A percentile compares a stretch with the other conserved stretches of the same genome.
phyloP scores from a whole-genome alignment of 2,888 invertebrate genomes.

The Pammene aurita region DNA sequence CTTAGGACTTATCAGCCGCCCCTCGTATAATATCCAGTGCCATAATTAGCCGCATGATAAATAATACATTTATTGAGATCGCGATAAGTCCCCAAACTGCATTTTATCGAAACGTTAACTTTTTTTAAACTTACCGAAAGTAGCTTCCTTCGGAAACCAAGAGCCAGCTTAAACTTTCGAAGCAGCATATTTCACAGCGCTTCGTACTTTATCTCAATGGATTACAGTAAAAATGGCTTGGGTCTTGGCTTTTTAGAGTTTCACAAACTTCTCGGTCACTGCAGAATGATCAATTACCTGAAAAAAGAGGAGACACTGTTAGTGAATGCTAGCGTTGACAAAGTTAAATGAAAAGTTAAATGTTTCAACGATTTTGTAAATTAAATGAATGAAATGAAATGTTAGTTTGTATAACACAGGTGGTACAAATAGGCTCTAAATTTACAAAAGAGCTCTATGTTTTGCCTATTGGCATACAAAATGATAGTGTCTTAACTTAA shows the following conservation, averaged over 20 bases:
- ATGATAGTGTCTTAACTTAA: too few species aligned
- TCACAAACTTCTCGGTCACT: constrained; percentile 18
- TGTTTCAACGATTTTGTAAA: too few species aligned
- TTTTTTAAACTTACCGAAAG: constrained; percentile 35
- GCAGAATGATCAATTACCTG: constrained; percentile 37
- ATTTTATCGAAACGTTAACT: constrained; percentile 19
- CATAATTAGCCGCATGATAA: background rate
- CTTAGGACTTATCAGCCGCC: too few species aligned
- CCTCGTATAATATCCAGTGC: background rate
- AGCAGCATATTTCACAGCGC: background rate
- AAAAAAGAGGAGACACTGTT: constrained; percentile 18
- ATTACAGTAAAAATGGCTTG: constrained; percentile 30
- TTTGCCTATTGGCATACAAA: too few species aligned
- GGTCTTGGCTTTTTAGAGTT: constrained; percentile 4
- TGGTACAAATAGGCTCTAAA: too few species aligned
- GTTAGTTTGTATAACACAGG: too few species aligned
- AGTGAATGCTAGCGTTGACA: background rate
- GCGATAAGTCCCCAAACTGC: background rate
- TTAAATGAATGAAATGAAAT: too few species aligned
- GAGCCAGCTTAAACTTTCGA: constrained; percentile 29
- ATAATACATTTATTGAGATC: background rate
- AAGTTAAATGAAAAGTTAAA: background rate
- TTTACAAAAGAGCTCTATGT: too few species aligned
- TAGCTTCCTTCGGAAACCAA: constrained; percentile 15
- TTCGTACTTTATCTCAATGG: constrained; percentile 27